Evolutionary conservation across 2,888 invertebrate genomes (phyloP), one percentile per base, ranked within the genome.

Genomic region (Calliopum simillimum): DNA sequence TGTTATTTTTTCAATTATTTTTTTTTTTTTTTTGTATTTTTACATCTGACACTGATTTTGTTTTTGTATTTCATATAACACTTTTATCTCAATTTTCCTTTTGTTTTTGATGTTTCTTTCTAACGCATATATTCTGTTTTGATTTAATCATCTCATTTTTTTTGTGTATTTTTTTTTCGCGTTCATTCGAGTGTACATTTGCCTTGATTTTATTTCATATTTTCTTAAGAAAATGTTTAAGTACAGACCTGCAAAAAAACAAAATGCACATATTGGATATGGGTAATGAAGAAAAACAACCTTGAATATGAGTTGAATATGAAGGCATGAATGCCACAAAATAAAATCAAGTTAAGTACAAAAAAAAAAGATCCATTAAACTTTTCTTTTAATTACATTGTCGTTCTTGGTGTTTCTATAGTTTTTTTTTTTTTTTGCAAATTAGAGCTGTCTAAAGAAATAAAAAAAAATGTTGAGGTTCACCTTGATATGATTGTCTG

Each of bases 341-440:
- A 64, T 41, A 41, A 41, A 66, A 71, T 41, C 47, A 74, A 76
- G 76, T 74, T 79, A 76, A 78, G 79, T 76, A 81, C 69, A 80
- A 80, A 79, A 81, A 80, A 77, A 76, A n/a, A 76, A 81, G 81
- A 79, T 80, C 78, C 81, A 80, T 80, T 81, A 80, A 80, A 78
- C 76, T 80, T 51, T 65, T n/a, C n/a, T n/a, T n/a, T n/a, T n/a
- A n/a, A n/a, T n/a, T n/a, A n/a, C n/a, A n/a, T n/a, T n/a, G n/a
- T 33, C 44, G 6, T 25, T 23, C 33, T 46, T 59, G 14, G 55
- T 33, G 53, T 44, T 4, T 16, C 44, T 44, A 5, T 3, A n/a
- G n/a, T 6, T 43, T 62, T 47, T 41, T 68, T 25, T 23, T n/a
- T n/a, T n/a, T n/a, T 49, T 67, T 49, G 73, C 70, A 76, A 65